Conservation (phyloP, 2,797 vertebrate genomes). For the Chaetodon trifasciatus region DNA sequence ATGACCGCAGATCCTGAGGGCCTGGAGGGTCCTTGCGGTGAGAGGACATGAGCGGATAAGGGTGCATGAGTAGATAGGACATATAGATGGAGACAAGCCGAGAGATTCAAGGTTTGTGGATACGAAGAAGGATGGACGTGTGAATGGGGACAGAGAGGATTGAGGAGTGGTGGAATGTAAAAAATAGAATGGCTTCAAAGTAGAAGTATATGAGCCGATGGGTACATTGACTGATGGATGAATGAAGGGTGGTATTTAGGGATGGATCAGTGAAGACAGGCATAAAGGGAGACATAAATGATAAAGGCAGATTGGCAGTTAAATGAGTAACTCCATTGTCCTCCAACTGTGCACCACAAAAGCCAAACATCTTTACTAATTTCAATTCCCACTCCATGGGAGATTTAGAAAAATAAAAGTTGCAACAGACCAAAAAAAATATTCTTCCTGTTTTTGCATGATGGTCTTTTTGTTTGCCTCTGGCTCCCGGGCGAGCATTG, state of each 20-base stretch:
- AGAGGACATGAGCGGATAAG: constrained; percentile 27
- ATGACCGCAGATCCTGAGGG: constrained; percentile 23
- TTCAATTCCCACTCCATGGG: constrained; percentile 28
- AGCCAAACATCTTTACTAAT: constrained; percentile 21
- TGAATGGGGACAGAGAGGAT: not conserved
- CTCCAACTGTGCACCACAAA: not conserved
- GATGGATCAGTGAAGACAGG: constrained; percentile 18
- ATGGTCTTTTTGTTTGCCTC: constrained; percentile 26
- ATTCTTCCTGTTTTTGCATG: constrained; percentile 12
- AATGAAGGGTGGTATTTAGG: constrained; percentile 32
- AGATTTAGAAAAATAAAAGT: constrained; percentile 28
- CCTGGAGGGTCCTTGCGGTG: constrained; percentile 29
- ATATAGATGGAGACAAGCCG: constrained; percentile 1
- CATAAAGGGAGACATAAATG: constrained; percentile 16
- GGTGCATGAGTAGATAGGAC: not conserved
- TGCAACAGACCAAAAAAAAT: constrained; percentile 16
- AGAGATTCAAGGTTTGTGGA: not conserved
- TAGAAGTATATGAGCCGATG: constrained; percentile 1
- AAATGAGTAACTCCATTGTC: constrained; percentile 16
- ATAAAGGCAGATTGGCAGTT: constrained; percentile 44
- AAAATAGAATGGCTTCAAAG: not conserved
- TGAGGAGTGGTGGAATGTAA: not conserved
- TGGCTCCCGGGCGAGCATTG: constrained; percentile 9
- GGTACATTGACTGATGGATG: constrained; percentile 15
- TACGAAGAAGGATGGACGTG: not conserved